Evolutionary conservation across 2,888 invertebrate species (phyloP), one percentile per base, ranked within the genome.

Genomic region (Himalopsyche japonica): DNA sequence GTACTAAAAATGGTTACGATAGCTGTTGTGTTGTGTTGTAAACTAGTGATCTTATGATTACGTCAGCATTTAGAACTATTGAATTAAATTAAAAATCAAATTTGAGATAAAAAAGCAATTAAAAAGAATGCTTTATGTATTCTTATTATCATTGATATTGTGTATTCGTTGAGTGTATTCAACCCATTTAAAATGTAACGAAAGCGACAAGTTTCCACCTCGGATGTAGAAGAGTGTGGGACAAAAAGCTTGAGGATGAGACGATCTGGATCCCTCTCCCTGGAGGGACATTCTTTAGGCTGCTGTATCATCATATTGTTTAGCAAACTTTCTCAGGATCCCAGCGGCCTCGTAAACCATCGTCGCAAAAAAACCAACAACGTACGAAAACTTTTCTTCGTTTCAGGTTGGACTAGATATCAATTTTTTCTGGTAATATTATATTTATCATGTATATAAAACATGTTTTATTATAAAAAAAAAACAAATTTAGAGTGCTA

Each of bases 291-390:
- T 57, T 57, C 57, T 57, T 57, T 57, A 57, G 57, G 57, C 57
- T 57, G 57, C 57, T 57, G 57, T 57, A 57, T 57, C 57, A 57
- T 57, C 57, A 83, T 83, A 83, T 83, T 83, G 83, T 83, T 83
- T 57, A 80, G 79, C 76, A 83, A 83, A 83, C 49, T 83, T 80
- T 82, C 57, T 34, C 70, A 32, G 79, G 77, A 47, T 43, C 82
- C 43, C 82, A n/a, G 47, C 76, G 83, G 83, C 24, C 70, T 83
- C 83, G 83, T 83, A 83, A 83, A 79, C 83, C 80, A 77, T 47
- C 47, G 82, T 57, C 57, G 57, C 57, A 57, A 57, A 57, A 57
- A 57, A 20, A 49, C 6, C 24, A 20, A 20, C 57, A 57, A 57
- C 20, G 3, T 5, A 24, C 20, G 20, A 57, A 57, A 57, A 57